These are phyloP conservation scores for Drosophila barbarae DNA, from an alignment of 2,888 invertebrate species.

Conservation along the genomic window DNA sequence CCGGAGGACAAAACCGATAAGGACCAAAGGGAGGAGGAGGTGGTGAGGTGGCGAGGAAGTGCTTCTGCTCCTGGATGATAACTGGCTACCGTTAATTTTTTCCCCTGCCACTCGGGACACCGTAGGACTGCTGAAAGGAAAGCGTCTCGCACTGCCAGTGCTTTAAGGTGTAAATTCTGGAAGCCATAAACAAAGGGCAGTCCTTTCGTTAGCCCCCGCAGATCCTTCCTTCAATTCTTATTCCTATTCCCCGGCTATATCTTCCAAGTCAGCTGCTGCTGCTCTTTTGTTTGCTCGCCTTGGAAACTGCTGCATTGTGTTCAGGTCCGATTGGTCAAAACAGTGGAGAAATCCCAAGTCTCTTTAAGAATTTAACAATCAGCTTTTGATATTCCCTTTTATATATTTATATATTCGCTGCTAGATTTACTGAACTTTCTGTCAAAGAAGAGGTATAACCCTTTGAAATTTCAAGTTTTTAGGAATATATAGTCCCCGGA, in stretches of 20 bases:
- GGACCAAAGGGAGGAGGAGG: no score
- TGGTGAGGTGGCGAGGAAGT: conserved; percentile 6
- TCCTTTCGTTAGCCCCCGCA: conserved; percentile 21
- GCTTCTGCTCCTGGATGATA: conserved; percentile 49
- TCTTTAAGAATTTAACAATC: not conserved
- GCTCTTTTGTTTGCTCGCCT: conserved; percentile 64
- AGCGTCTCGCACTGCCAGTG: conserved; percentile 46
- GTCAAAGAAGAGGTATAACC: not conserved
- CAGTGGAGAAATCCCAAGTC: conserved; percentile 9
- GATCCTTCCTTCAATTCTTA: conserved; percentile 27
- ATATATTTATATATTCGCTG: not conserved
- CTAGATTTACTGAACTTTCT: not conserved
- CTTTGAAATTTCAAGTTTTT: not conserved
- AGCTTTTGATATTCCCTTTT: not conserved
- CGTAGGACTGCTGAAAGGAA: conserved; percentile 11
- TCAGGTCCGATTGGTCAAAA: conserved; percentile 35
- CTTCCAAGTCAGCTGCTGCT: conserved; percentile 37
- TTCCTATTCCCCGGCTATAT: conserved; percentile 5
- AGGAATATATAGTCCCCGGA: not conserved
- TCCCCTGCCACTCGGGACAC: conserved; percentile 5
- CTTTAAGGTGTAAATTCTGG: conserved; percentile 77
- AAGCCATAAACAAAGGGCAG: conserved; percentile 74
- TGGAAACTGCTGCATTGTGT: conserved; percentile 67
- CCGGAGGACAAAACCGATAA: conserved; percentile 66
- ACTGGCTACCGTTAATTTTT: conserved; percentile 51